Evolutionary conservation across 2,888 invertebrate genomes (phyloP).

Genomic region (Diarsia mendica): DNA sequence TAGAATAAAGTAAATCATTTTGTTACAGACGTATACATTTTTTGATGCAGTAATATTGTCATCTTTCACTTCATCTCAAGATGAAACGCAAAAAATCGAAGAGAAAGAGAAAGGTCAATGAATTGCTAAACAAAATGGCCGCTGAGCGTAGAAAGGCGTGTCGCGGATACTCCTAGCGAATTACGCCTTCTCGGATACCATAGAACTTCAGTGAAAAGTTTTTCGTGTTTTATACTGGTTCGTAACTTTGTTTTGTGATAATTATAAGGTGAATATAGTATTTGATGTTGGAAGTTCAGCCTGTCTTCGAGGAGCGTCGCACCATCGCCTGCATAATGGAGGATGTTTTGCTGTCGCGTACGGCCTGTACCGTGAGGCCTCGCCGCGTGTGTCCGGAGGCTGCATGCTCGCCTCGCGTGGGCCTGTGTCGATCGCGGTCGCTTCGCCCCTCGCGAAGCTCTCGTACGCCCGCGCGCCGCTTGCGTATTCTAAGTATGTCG

Average conservation of each 20-base stretch:
- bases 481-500: constrained; percentile 86
- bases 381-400: constrained; percentile 87
- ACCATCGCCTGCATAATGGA: constrained; percentile 61
- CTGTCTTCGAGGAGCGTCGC: constrained; percentile 68
- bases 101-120: constrained; percentile 71
- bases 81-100: constrained; percentile 62
- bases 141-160: constrained; percentile 87
- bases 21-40: background rate
- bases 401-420: constrained; percentile 86
- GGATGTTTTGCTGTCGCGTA: constrained; percentile 73
- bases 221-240: constrained; percentile 88
- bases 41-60: constrained; percentile 22
- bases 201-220: constrained; percentile 88
- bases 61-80: constrained; percentile 50
- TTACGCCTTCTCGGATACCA: constrained; percentile 79
- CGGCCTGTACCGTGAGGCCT: constrained; percentile 84
- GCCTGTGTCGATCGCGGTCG: constrained; percentile 81
- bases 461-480: constrained; percentile 85
- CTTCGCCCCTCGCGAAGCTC: constrained; percentile 83
- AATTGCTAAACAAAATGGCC: constrained; percentile 86
- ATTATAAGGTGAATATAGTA: constrained; percentile 87
- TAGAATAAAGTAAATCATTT: background rate
- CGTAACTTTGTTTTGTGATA: constrained; percentile 90
- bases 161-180: constrained; percentile 82
- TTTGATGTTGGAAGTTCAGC: constrained; percentile 71